Evolutionary conservation across 2,113 vertebrate genomes (phyloP).

Genomic region (Columba janthina): DNA sequence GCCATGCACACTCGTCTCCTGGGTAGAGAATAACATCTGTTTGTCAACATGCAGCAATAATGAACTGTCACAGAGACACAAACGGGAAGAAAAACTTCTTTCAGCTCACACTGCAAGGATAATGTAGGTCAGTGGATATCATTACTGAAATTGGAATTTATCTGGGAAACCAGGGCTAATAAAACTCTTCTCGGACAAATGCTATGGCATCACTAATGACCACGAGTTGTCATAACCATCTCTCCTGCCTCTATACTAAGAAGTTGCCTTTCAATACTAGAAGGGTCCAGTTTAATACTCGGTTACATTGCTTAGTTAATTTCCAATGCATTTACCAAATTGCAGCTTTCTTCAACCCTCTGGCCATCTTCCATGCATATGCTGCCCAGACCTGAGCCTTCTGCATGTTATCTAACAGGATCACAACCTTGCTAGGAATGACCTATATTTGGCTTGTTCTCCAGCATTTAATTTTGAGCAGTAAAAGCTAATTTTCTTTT

Average conservation of each 20-base stretch:
- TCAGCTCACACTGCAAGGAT: not conserved
- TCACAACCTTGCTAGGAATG: not conserved
- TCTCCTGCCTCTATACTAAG: not conserved
- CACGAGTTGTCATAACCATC: not conserved
- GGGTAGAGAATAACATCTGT: not conserved
- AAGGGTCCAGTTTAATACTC: not conserved
- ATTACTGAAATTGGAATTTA: conserved; percentile 29
- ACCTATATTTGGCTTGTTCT: conserved; percentile 56
- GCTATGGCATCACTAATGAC: not conserved
- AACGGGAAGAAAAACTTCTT: not conserved
- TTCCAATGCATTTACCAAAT: conserved; percentile 15
- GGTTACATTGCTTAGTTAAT: not conserved
- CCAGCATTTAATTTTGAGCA: conserved; percentile 47
- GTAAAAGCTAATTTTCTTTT: conserved; percentile 62
- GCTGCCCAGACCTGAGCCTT: not conserved
- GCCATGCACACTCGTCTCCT: not conserved
- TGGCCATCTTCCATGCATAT: not conserved
- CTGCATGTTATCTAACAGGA: conserved; percentile 40
- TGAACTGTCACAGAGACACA: not conserved
- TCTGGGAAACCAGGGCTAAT: not conserved
- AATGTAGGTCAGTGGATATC: conserved; percentile 58
- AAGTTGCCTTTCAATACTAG: not conserved
- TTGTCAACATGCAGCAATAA: conserved; percentile 5
- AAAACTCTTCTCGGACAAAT: not conserved
- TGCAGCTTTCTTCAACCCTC: not conserved